A percentile compares a stretch with the other conserved stretches of the same genome.
Conservation (phyloP, 2,113 vertebrate genomes). For the Pelvicachromis taeniatus region DNA sequence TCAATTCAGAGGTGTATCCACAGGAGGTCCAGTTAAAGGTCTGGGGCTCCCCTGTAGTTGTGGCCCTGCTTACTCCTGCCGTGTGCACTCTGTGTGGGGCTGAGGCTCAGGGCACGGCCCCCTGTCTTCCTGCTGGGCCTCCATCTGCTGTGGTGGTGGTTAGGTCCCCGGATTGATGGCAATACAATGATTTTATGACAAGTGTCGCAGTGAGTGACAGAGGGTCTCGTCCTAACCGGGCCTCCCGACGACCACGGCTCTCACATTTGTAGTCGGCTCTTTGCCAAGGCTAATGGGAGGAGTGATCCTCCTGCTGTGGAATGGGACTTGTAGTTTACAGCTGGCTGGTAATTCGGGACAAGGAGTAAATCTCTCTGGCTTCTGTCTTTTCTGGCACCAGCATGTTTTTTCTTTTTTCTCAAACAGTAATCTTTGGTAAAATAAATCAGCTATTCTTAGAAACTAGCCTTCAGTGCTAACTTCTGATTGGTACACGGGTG, state of each 20-base stretch:
- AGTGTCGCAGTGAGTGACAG: slow-evolving; percentile 66
- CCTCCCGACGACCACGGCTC: slow-evolving; percentile 33
- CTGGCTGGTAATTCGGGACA: slow-evolving; percentile 60
- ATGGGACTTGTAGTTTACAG: slow-evolving; percentile 69
- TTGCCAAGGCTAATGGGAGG: slow-evolving; percentile 68
- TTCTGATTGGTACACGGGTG: background rate
- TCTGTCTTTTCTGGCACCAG: slow-evolving; percentile 5
- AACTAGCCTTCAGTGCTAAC: background rate
- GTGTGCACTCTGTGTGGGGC: slow-evolving; percentile 58
- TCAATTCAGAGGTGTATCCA: slow-evolving; percentile 65
- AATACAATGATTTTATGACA: slow-evolving; percentile 64
- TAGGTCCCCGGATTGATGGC: slow-evolving; percentile 69
- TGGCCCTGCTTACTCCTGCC: slow-evolving; percentile 46
- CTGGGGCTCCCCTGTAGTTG: slow-evolving; percentile 46
- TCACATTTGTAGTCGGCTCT: slow-evolving; percentile 53
- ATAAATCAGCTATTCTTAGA: background rate
- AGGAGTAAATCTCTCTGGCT: slow-evolving; percentile 35
- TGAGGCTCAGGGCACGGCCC: slow-evolving; percentile 54
- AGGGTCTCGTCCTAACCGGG: slow-evolving; percentile 57
- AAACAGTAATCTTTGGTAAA: background rate
- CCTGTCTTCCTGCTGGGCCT: slow-evolving; percentile 65
- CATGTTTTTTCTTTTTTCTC: background rate
- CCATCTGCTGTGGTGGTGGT: slow-evolving; percentile 71
- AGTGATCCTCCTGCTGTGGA: slow-evolving; percentile 56
- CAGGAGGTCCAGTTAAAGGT: slow-evolving; percentile 50